Base-by-base conservation (phyloP, 2,113 vertebrate species). In the Oriolus oriolus region DNA sequence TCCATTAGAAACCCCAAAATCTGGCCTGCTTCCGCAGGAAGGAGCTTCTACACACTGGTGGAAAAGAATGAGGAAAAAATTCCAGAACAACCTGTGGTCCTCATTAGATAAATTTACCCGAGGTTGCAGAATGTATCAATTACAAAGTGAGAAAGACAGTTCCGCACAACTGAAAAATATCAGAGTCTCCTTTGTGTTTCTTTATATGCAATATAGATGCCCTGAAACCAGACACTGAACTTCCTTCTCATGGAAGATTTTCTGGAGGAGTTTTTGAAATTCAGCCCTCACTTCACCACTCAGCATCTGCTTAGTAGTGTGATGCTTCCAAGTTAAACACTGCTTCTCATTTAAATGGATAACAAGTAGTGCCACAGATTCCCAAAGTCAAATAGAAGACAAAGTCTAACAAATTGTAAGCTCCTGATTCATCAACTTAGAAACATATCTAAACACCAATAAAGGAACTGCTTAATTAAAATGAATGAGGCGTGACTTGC, bases 381-480 rank as follows among this genome's bases (percentile, higher is more conserved):
- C 77, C 49, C 53, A 31, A 89, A 92, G 69, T 35, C 77, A 95
- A 91, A 92, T 19, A 82, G 49, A 93, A 91, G 83, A 56, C 10
- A 0, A 79, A 82, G 33, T 39, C 59, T 49, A 87, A 56, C 57
- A 60, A 87, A 73, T 49, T 26, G 19, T 53, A 89, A 94, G 65
- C 45, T 61, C 61, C 74, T 89, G 90, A 94, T 83, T 91, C 74
- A 93, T 53, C 82, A 70, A 17, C 39, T 89, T 69, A 50, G 39
- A 74, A 85, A 77, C 30, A 4, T 10, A 93, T 26, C 71, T 61
- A 73, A 70, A 69, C 8, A 39, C n/a, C 84, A 83, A 49, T 61
- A 93, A 83, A 88, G 50, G 50, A 93, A 66, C 16, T 47, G 23
- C 50, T 70, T 69, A 80, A 95, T 95, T 95, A 63, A 89, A 90